Conservation (phyloP, 64 coral and sea anemone genomes). For the Hydrozoanthus tunicans region DNA sequence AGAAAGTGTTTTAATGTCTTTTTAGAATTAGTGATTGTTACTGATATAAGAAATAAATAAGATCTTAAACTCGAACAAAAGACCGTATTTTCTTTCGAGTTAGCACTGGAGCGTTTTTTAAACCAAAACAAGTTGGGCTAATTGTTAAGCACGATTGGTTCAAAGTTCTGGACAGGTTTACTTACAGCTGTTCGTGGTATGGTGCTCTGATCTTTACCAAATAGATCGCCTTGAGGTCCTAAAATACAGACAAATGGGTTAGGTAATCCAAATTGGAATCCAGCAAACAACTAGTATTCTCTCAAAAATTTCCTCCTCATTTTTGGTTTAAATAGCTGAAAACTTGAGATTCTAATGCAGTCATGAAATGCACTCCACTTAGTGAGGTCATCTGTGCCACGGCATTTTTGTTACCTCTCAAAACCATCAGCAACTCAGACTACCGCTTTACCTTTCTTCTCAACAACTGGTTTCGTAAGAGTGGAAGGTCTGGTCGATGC, state of each 20-base stretch:
- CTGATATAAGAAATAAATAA: not conserved
- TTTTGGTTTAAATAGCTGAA: too few species aligned
- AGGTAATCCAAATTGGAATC: too few species aligned
- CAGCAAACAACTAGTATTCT: too few species aligned
- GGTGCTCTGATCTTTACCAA: not conserved
- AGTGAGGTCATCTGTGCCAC: too few species aligned
- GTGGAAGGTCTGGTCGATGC: conserved; percentile 39
- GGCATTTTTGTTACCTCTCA: too few species aligned
- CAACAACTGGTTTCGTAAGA: not conserved
- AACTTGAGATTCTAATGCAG: too few species aligned
- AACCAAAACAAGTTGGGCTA: not conserved
- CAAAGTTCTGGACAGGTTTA: not conserved
- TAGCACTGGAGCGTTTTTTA: not conserved
- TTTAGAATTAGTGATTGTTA: too few species aligned
- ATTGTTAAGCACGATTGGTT: not conserved
- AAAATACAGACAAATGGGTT: not conserved
- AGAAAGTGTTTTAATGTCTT: not conserved
- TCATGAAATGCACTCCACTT: too few species aligned
- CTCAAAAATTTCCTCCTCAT: too few species aligned
- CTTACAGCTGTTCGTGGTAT: conserved; percentile 7
- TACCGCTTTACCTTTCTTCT: conserved; percentile 15
- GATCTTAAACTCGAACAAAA: not conserved
- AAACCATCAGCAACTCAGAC: too few species aligned
- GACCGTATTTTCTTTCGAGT: too few species aligned
- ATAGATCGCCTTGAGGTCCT: not conserved